Evolutionary conservation across 1,140 invertebrate genomes (phyloP), one percentile per base, ranked within the genome.

Genomic region (Ceratosolen fusciceps): DNA sequence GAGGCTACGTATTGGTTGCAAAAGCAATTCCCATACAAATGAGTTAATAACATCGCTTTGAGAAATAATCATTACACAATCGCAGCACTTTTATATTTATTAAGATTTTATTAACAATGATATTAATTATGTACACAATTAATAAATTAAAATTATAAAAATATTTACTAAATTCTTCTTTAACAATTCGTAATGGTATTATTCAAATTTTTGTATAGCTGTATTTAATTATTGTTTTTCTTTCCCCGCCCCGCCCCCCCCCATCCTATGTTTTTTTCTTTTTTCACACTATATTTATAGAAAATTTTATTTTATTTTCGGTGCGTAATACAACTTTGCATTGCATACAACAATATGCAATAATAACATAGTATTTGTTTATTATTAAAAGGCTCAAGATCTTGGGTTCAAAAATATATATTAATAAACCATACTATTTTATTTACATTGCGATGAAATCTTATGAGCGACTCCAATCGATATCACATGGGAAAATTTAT

Each of bases 1-100:
- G 93, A 95, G 87, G 93, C 93, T 82, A 92, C 94, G 8, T 92
- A 92, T 80, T 94, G 93, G 93, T 92, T 94, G 79, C 92, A 93
- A 67, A 92, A 92, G 62, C 92, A 94, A 84, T 85, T 87, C 26
- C 2, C 39, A 52, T 34, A 24, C 26, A 47, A 70, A 65, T 10
- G 5, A 65, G 16, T 39, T 1, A 21, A 67, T 39, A 37, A 31
- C 26, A 60, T 60, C 12, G 60, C 31, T 52, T 43, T 79, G 70
- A 76, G 24, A 52, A 34, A 82, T 81, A 49, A 78, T 72, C 47
- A 67, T 75, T 9, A 67, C 52, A 31, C 16, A 70, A 68, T 52
- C 34, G 21, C 31, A 68, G 74, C 43, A 80, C 47, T 71, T 74
- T 80, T 76, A 21, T 56, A 52, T 75, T 79, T 67, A 75, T 78